Evolutionary conservation across 2,113 vertebrate species (phyloP).

Genomic region (Tenebrosternarchus preto): DNA sequence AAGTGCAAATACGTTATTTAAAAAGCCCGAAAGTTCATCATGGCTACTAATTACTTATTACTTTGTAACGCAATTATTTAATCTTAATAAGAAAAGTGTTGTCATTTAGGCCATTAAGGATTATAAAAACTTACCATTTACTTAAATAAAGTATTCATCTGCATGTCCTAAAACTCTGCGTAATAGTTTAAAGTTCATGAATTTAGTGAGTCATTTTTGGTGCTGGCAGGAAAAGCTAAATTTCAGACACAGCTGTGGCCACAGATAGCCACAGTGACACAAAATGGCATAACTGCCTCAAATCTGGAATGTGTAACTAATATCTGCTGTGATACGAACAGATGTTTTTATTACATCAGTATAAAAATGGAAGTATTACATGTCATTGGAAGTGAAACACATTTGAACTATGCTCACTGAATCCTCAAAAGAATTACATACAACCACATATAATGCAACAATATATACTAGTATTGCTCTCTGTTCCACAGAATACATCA

Average conservation of each 20-base stretch:
- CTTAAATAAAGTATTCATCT: not conserved
- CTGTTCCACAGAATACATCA: not conserved
- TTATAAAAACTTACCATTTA: not conserved
- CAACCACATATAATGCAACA: not conserved
- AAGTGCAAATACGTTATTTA: conserved; percentile 12
- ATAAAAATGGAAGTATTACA: conserved; percentile 45
- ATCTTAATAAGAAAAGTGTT: not conserved
- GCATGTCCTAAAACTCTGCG: not conserved
- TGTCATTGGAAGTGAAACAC: conserved; percentile 42
- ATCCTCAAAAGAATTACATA: conserved; percentile 9
- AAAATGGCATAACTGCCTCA: conserved; percentile 23
- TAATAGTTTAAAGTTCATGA: not conserved
- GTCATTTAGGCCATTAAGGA: not conserved
- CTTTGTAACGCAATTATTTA: too few relatives aligned
- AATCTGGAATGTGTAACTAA: conserved; percentile 47
- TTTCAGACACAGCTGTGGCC: conserved; percentile 8
- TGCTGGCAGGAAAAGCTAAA: not conserved
- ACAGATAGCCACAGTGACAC: conserved; percentile 2
- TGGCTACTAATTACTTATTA: too few relatives aligned
- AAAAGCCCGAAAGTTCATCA: not conserved
- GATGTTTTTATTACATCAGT: conserved; percentile 48
- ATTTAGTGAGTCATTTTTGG: not conserved
- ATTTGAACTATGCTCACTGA: conserved; percentile 15
- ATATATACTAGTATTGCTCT: not conserved
- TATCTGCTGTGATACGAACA: conserved; percentile 47